Evolutionary conservation across 30 jellyfish, hydroid and myxozoan species (phyloP), one percentile per base, ranked within the genome.

Genomic region (Turritopsis rubra): DNA sequence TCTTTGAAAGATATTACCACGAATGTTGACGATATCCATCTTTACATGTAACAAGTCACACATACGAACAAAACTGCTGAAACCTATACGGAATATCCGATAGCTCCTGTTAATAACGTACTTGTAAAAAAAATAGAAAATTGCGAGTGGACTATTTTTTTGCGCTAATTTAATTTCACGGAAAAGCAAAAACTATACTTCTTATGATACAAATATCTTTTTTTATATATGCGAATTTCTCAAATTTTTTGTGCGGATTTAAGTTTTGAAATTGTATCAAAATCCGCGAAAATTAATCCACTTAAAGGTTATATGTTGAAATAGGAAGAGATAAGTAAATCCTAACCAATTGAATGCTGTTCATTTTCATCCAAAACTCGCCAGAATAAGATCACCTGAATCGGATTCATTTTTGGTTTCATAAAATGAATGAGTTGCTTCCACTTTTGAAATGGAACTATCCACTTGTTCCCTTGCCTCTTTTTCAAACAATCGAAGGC

Each of bases 391-490:
- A 86, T 76, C 26, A 87, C 93, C 28, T 89, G 97, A 66, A 94
- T 95, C 1, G 99, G 99, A 80, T 93, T 87, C 92, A 89, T 94
- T 75, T 84, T 86, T 22, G 99, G 99, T 20, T 81, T 87, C 96
- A 94, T 89, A 81, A 73, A 84, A 54, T 89, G 97, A 85, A 94
- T 80, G 23, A 94, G 85, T 1, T 92, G 96, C 53, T 93, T 94
- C 99, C 99, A 94, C 72, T 91, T 86, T 22, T 89, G 91, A 80
- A 94, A 94, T 0, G 96, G 87, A 16, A 94, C 72, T 30, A 94
- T 94, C 87, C 84, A 94, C 71, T 75, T 89, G 53, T 95, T 96
- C 29, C 86, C 85, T 19, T 60, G 88, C 53, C 65, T 81, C 29
- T 86, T 79, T 66, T 89, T 89, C 83, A 94, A 71, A 30, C 94